Base-by-base conservation (phyloP, 2,113 vertebrate genomes). In the Astur gentilis region DNA sequence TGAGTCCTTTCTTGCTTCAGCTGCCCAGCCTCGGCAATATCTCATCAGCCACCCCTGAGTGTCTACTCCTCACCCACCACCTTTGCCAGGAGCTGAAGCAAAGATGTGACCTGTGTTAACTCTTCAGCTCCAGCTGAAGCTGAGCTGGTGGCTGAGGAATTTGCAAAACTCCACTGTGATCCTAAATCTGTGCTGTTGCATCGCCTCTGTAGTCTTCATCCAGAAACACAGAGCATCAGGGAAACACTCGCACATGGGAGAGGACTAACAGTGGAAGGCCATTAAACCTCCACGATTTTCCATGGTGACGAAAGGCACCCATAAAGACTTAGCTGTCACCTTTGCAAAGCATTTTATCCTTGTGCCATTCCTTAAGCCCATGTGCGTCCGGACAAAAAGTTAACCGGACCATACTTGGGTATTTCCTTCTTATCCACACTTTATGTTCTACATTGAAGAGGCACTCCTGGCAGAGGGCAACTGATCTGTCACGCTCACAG, bases 381-480 rank as follows among this genome's bases (percentile, higher is more conserved):
- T 3, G 9, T 0, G 0, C 80, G 76, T 32, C 71, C 3, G 1
- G 77, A 21, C 50, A 52, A 21, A 21, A 66, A 94, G 69, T 70
- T 66, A 77, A 52, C 62, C 0, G 18, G 32, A 31, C 38, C 3
- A 0, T 29, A 14, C 40, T 54, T 58, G 76, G 87, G 27, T 55
- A 29, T 69, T 84, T 57, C 81, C 73, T 92, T 57, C 69, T 89
- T 65, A 92, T 23, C 40, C 3, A 2, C 40, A 5, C 52, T 55
- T 95, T 57, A 70, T 91, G 71, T 82, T 82, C 42, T 65, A 32
- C 54, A 7, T 10, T 40, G 87, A 81, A 50, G 29, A 88, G 80
- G 38, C 29, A 54, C 38, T 26, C 58, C 45, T 72, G 58, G 75
- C 90, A 97, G 81, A 89, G 91, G 95, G 95, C 55, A 94, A 26